These are phyloP conservation scores for Alauda arvensis DNA, from an alignment of 2,797 vertebrate genomes.

Conservation along the genomic window DNA sequence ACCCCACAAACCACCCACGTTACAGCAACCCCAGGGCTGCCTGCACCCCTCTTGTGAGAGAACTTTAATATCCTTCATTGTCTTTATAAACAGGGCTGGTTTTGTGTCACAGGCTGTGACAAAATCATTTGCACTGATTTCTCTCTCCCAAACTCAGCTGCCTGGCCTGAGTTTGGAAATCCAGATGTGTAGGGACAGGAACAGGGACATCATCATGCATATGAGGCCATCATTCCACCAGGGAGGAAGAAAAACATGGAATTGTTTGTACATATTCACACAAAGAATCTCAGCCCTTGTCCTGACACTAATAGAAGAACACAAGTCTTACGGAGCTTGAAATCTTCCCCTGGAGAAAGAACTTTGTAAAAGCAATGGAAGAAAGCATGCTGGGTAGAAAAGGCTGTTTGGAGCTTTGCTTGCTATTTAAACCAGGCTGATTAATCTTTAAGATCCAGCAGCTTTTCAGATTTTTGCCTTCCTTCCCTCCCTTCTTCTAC, in stretches of 20 bases:
- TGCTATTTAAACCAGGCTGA: neutral
- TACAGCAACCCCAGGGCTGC: neutral
- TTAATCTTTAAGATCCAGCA: constrained; percentile 9
- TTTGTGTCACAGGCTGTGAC: neutral
- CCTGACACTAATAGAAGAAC: constrained; percentile 34
- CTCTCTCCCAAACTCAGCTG: neutral
- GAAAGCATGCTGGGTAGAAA: neutral
- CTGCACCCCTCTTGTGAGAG: neutral
- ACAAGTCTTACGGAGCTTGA: neutral
- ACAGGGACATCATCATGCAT: neutral
- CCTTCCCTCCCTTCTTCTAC: neutral
- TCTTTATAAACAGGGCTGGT: neutral
- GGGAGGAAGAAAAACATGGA: neutral
- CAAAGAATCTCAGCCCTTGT: constrained; percentile 25
- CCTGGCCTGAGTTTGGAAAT: neutral
- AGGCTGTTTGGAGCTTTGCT: neutral
- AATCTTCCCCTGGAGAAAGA: constrained; percentile 38
- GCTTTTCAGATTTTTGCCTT: neutral
- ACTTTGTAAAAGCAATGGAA: neutral
- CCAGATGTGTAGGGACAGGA: neutral
- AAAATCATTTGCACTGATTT: neutral
- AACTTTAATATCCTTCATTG: neutral
- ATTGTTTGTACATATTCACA: constrained; percentile 29
- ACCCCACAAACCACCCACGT: neutral
- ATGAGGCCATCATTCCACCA: neutral